Conservation (phyloP, 2,113 vertebrate genomes). For the Suricata suricatta region DNA sequence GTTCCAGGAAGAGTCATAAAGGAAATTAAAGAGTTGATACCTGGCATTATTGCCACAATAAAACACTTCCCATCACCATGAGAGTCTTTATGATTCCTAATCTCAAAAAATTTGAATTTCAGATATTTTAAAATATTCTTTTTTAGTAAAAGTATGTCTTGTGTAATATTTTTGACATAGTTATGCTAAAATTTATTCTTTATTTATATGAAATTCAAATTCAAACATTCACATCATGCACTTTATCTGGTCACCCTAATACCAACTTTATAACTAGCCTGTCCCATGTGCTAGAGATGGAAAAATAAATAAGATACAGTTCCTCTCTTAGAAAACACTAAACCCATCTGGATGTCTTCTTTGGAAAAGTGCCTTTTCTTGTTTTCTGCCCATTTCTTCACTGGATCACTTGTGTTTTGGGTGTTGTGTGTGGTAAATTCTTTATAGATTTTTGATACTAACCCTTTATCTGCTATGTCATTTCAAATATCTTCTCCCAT, state of each 20-base stretch:
- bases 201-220: conserved; percentile 20
- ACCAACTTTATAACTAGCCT: background rate
- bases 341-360: no score
- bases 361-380: no score
- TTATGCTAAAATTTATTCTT: background rate
- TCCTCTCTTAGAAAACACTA: background rate
- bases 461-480: no score
- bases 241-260: background rate
- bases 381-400: no score
- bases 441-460: no score
- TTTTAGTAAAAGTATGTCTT: background rate
- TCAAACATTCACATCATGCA: background rate
- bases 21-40: background rate
- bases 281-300: background rate
- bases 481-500: no score
- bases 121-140: background rate
- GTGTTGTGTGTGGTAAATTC: no score
- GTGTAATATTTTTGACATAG: background rate
- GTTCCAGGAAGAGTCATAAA: background rate
- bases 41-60: background rate
- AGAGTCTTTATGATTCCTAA: background rate
- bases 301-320: background rate
- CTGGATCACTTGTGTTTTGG: no score
- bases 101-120: conserved; percentile 1
- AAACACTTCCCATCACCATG: background rate